A percentile compares a stretch with the other conserved stretches of the same genome.
phyloP scores from a whole-genome alignment of 2,888 invertebrate genomes.

The Oegoconia quadripuncta region DNA sequence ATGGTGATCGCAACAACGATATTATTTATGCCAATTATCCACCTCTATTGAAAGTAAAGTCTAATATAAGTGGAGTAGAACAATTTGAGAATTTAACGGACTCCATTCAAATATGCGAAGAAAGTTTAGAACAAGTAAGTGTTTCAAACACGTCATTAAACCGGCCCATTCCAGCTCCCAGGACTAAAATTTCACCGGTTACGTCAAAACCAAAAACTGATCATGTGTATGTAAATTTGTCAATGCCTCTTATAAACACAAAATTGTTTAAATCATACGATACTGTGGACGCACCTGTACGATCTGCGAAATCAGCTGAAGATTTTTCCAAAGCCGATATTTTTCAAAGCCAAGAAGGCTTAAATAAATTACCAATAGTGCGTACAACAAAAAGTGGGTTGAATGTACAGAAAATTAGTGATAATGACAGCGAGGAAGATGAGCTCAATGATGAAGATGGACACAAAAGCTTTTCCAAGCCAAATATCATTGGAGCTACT shows the following conservation, averaged over 20 bases:
- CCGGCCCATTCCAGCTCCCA: constrained; percentile 79
- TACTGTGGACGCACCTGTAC: constrained; percentile 55
- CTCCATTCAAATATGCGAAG: constrained; percentile 83
- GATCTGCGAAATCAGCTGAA: constrained; percentile 58
- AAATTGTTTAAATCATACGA: constrained; percentile 48
- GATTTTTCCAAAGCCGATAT: constrained; percentile 41
- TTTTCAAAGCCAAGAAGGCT: constrained; percentile 19
- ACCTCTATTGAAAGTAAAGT: constrained; percentile 49
- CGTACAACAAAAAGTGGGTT: constrained; percentile 27
- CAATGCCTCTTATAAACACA: constrained; percentile 69
- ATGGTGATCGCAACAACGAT: constrained; percentile 36
- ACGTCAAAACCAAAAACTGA: constrained; percentile 63
- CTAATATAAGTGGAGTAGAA: constrained; percentile 62
- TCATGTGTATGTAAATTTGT: constrained; percentile 79
- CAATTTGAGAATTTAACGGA: constrained; percentile 83
- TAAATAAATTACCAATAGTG: constrained; percentile 17
- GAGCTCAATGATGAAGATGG: constrained; percentile 28
- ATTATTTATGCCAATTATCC: constrained; percentile 71
- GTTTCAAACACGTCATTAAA: constrained; percentile 70
- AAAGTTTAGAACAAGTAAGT: constrained; percentile 48
- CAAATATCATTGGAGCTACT: constrained; percentile 69
- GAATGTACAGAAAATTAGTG: constrained; percentile 13
- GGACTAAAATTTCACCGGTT: constrained; percentile 64
- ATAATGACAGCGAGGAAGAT: constrained; percentile 28
- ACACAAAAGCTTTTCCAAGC: constrained; percentile 49